Percentiles rank a stretch among this genome's conserved stretches.
Evolutionary conservation across 1,140 invertebrate species (phyloP).

Genomic region (Maniola jurtina): DNA sequence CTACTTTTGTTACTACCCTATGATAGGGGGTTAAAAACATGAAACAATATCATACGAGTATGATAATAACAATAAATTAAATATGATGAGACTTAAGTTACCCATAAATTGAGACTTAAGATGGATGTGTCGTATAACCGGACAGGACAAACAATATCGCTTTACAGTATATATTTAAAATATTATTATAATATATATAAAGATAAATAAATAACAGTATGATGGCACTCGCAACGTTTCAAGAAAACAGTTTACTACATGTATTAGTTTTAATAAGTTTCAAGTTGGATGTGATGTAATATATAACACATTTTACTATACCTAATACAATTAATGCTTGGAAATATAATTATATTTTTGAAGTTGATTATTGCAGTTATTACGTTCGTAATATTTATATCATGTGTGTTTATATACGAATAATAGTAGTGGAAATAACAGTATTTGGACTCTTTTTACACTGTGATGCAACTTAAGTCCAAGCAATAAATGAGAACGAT

Average conservation of each 20-base stretch:
- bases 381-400: background rate
- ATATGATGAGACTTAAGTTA: no score
- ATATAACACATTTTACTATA: slow-evolving; percentile 13
- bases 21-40: no score
- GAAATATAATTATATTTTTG: slow-evolving; percentile 9
- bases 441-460: background rate
- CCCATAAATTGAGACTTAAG: no score
- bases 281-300: slow-evolving; percentile 26
- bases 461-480: background rate
- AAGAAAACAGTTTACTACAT: background rate
- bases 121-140: background rate
- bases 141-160: slow-evolving; percentile 3
- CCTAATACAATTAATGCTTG: slow-evolving; percentile 4
- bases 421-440: no score
- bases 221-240: slow-evolving; percentile 30
- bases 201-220: background rate
- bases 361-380: slow-evolving; percentile 6
- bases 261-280: slow-evolving; percentile 17
- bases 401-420: slow-evolving; percentile 1
- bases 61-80: no score
- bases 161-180: background rate
- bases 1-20: no score
- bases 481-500: background rate
- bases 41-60: no score
- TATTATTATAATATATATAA: slow-evolving; percentile 5